These are phyloP conservation scores for Autographa gamma DNA, from an alignment of 2,888 invertebrate genomes.

Conservation along the genomic window DNA sequence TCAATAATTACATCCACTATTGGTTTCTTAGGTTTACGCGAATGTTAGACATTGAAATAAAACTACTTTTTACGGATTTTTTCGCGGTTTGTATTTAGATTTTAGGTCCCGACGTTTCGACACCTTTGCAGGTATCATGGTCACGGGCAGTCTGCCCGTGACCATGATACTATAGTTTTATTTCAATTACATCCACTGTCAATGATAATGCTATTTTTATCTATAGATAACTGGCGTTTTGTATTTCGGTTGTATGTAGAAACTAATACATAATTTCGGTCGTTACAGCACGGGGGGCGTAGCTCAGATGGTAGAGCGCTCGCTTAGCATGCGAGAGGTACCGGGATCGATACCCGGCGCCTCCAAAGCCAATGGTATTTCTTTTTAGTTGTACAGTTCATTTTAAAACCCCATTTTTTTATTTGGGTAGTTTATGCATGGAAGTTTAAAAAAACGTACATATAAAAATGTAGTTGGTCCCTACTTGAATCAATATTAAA, in stretches of 20 bases:
- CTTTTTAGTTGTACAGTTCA: not conserved
- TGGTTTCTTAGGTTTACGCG: no score
- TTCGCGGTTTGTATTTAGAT: no score
- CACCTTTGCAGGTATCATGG: no score
- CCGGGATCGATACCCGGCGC: conserved; percentile 89
- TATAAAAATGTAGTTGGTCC: no score
- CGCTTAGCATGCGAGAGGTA: conserved; percentile 88
- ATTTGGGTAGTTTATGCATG: not conserved
- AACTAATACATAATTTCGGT: conserved; percentile 11
- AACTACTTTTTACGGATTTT: no score
- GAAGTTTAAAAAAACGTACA: no score
- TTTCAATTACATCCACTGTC: not conserved
- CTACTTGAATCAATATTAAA: no score
- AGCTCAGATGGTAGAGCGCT: conserved; percentile 86
- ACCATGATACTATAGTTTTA: no score
- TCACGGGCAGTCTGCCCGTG: no score
- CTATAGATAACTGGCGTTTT: not conserved
- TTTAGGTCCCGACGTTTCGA: no score
- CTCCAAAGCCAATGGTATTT: conserved; percentile 69
- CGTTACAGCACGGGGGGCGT: conserved; percentile 69
- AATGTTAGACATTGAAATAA: no score
- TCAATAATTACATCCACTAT: not conserved
- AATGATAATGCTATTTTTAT: not conserved
- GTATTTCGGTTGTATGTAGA: not conserved
- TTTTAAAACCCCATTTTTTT: not conserved